These are phyloP conservation scores for Acromyrmex charruanus DNA, from an alignment of 1,140 invertebrate genomes.

Conservation along the genomic window DNA sequence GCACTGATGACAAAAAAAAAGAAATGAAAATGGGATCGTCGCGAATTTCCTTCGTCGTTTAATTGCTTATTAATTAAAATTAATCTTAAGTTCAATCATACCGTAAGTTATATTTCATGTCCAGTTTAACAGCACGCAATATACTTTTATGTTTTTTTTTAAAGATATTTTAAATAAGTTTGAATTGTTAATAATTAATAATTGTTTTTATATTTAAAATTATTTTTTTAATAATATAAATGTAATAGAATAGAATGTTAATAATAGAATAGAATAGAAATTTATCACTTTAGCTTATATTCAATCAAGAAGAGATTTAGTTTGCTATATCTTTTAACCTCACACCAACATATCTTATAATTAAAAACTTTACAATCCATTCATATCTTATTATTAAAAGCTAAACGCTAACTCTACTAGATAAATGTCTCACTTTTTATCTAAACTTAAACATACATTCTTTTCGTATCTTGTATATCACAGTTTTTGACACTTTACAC, in stretches of 20 bases:
- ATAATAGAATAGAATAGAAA: no score
- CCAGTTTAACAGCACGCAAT: neutral
- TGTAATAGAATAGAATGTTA: neutral
- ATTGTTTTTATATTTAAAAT: neutral
- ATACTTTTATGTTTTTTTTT: no score
- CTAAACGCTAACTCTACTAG: no score
- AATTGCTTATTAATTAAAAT: conserved; percentile 8
- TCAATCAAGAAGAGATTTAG: no score
- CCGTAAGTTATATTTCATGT: neutral
- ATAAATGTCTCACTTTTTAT: no score
- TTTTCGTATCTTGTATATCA: neutral
- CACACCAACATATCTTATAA: no score
- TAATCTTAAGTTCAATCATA: neutral
- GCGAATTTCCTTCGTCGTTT: conserved; percentile 3
- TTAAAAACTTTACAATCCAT: no score
- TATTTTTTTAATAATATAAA: neutral
- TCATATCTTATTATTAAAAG: no score
- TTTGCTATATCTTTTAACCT: no score
- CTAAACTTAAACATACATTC: no score
- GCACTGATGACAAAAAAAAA: neutral
- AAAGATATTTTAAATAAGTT: neutral
- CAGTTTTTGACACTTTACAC: neutral
- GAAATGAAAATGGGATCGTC: conserved; percentile 27
- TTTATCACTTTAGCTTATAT: no score
- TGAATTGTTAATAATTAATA: neutral